These are phyloP conservation scores for Petrocephalus zakoni DNA, from an alignment of 2,113 vertebrate species.

Conservation along the genomic window DNA sequence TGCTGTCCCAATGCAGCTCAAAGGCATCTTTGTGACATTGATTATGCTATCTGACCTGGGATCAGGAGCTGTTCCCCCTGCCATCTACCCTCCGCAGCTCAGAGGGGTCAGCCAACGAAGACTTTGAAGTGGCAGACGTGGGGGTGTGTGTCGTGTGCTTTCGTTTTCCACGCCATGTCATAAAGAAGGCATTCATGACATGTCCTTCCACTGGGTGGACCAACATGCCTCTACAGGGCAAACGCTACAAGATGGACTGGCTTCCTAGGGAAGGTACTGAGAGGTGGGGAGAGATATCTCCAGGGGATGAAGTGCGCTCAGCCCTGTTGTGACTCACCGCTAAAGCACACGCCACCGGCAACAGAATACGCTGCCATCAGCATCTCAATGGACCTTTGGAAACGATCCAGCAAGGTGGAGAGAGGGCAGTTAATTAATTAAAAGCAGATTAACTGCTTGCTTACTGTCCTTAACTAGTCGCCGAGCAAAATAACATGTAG, in stretches of 20 bases:
- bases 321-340: slow-evolving; percentile 11
- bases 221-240: background rate
- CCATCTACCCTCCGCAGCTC: slow-evolving; percentile 34
- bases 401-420: background rate
- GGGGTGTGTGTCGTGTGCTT: background rate
- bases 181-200: slow-evolving; percentile 23
- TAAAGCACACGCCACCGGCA: background rate
- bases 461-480: background rate
- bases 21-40: slow-evolving; percentile 52
- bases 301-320: background rate
- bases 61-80: slow-evolving; percentile 48
- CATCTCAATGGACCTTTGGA: background rate
- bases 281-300: background rate
- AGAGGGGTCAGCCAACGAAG: slow-evolving; percentile 58
- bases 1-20: slow-evolving; percentile 25
- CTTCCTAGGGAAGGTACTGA: background rate
- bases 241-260: background rate
- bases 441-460: slow-evolving; percentile 3
- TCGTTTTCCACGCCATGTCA: background rate
- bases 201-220: slow-evolving; percentile 1
- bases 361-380: background rate
- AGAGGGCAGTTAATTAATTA: slow-evolving; percentile 8
- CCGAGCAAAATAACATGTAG: background rate
- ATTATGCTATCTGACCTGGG: slow-evolving; percentile 58
- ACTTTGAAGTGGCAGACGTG: slow-evolving; percentile 1